These are phyloP conservation scores for Hirtodrosophila alboralis DNA, from an alignment of 2,888 invertebrate genomes.

Conservation along the genomic window DNA sequence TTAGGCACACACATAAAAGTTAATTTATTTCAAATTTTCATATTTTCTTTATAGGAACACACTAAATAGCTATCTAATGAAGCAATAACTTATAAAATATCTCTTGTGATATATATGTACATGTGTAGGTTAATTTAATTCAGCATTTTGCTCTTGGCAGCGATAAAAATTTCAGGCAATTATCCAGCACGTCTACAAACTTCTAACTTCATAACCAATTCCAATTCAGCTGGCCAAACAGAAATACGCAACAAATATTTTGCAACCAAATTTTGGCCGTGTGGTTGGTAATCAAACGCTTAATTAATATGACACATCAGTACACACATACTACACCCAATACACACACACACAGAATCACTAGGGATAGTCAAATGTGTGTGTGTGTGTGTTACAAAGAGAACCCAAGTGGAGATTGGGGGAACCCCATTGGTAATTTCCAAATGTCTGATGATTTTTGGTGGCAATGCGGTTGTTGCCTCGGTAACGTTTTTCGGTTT, in stretches of 20 bases:
- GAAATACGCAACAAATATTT: slow-evolving; percentile 36
- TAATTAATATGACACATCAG: slow-evolving; percentile 72
- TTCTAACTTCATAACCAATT: slow-evolving; percentile 4
- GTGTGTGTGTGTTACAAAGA: background rate
- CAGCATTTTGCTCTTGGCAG: slow-evolving; percentile 21
- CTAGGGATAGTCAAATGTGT: slow-evolving; percentile 4
- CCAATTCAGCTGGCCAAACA: no score
- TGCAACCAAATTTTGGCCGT: slow-evolving; percentile 31
- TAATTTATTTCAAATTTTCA: no score
- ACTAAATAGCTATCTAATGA: slow-evolving; percentile 17
- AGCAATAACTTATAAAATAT: slow-evolving; percentile 19
- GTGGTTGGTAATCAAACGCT: slow-evolving; percentile 70
- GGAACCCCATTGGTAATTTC: slow-evolving; percentile 41
- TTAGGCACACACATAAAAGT: no score
- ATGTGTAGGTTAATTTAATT: slow-evolving; percentile 7
- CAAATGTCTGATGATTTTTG: slow-evolving; percentile 62
- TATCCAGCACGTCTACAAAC: slow-evolving; percentile 22
- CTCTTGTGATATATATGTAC: slow-evolving; percentile 14
- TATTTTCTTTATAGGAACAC: background rate
- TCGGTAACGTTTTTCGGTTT: slow-evolving; percentile 67
- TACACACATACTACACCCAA: slow-evolving; percentile 40
- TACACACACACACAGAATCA: slow-evolving; percentile 1
- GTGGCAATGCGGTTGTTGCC: slow-evolving; percentile 48
- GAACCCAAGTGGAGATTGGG: background rate
- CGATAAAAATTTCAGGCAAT: slow-evolving; percentile 70